Base-by-base conservation (phyloP, 2,888 invertebrate genomes). In the Fabriciana adippe region DNA sequence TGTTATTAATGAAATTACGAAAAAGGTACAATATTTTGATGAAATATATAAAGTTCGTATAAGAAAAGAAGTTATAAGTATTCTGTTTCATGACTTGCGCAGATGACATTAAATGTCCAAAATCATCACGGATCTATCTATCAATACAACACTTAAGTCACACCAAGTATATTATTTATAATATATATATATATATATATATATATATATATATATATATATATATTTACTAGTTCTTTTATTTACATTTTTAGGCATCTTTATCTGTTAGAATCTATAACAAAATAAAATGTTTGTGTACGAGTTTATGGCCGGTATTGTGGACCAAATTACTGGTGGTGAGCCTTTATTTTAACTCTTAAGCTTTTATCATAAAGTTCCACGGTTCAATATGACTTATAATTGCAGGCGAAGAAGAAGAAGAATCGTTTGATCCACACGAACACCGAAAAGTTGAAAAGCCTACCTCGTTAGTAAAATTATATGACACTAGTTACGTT, bases 381-480 rank as follows among this genome's bases (percentile, higher is more conserved):
- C 14, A 53, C 41, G 2, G 11, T 15, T 54, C 26, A 21, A 51
- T 54, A 3, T 53, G 16, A 48, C 18, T 64, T 6, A 3, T 45
- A 14, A 16, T 78, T 78, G 13, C 71, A 77, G 79, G 74, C 4
- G 77, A 77, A 1, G 77, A 81, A 41, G 35, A 41, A 8, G 82
- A 79, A 1, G 86, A 86, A 6, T 83, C 86, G 4, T 96, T 95
- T 77, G 95, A 96, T 84, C 96, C 96, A 1, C 96, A 95, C 79
- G 79, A 93, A 6, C 94, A 96, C 79, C 93, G 96, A 62, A 93
- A 94, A 72, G 91, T 95, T 15, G 93, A 93, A 59, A 94, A 94
- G 83, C 96, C 96, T 0, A 96, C 96, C 31, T 94, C 96, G 96
- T 96, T 87, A 94, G 94, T 72, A 57, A 41, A n/a, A 18, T 2